phyloP scores from a whole-genome alignment of 2,113 vertebrate genomes.

The Tor tambroides region DNA sequence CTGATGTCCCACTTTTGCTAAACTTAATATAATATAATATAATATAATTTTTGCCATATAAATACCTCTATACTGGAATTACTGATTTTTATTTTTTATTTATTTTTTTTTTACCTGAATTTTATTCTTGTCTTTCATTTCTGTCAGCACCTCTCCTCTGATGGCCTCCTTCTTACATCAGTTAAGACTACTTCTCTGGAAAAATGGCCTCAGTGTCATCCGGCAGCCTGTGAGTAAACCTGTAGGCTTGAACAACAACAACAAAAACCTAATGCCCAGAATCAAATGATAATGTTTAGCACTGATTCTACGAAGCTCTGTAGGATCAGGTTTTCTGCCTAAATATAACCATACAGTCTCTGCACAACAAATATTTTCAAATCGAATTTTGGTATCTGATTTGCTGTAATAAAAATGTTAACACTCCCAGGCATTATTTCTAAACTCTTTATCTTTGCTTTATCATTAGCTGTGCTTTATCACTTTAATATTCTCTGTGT shows the following conservation, averaged over 20 bases:
- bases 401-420: neutral
- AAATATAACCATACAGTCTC: neutral
- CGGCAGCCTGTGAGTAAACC: constrained; percentile 86
- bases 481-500: neutral
- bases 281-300: neutral
- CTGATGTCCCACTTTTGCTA: too few species aligned
- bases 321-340: neutral
- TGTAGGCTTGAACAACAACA: neutral
- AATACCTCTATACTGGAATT: too few species aligned
- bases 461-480: neutral
- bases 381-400: too few species aligned
- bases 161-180: constrained; percentile 89
- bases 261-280: neutral
- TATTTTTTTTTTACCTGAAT: neutral
- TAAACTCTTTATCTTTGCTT: too few species aligned
- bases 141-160: constrained; percentile 41
- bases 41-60: too few species aligned
- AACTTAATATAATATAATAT: too few species aligned
- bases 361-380: neutral
- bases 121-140: neutral
- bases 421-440: neutral
- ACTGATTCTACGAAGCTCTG: neutral
- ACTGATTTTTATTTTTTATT: neutral
- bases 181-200: constrained; percentile 90
- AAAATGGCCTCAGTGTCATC: constrained; percentile 87